Base-by-base conservation (phyloP, 1,140 invertebrate genomes). In the Elymnias hypermnestra region DNA sequence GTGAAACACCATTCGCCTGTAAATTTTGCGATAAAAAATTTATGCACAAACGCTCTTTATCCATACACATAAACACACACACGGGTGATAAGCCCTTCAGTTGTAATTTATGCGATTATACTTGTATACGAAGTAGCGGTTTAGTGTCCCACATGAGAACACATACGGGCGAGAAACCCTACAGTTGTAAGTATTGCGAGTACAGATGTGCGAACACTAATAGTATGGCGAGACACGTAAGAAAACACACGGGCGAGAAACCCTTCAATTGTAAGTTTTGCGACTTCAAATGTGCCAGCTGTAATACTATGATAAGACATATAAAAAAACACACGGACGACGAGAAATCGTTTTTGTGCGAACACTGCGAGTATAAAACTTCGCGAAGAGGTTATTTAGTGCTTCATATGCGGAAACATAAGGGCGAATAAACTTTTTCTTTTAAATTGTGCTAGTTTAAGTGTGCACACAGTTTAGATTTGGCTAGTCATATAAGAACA, bases 111-210 rank as follows among this genome's bases (percentile, higher is more conserved):
- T 31, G 28, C 13, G 21, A 13, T 8, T 22, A 12, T 12, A 39
- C 23, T 35, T 35, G 31, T 40, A 40, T 40, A 21, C 25, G 10
- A 28, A 2, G n/a, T 28, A 28, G 10, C 10, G 25, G 10, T 12
- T 9, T 28, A 9, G 8, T n/a, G 28, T 13, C 1, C 10, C 28
- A 31, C 12, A 14, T 31, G 28, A 31, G 14, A 6, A 12, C 10
- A 1, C 28, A 31, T n/a, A 31, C 28, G 6, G 28, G 28, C 2
- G 28, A 31, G 2, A 31, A 8, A 15, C 10, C 28, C 0, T 31
- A 13, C 12, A 2, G 4, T 31, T 31, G 28, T 13, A 13, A 31
- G 5, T 1, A 13, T 4, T 31, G 28, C 28, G n/a, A 12, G 2
- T 31, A 31, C 8, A 31, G 9, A 31, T 31, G n/a, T 14, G n/a